These are phyloP conservation scores for Serinus canaria DNA, from an alignment of 2,113 vertebrate genomes.

Conservation along the genomic window DNA sequence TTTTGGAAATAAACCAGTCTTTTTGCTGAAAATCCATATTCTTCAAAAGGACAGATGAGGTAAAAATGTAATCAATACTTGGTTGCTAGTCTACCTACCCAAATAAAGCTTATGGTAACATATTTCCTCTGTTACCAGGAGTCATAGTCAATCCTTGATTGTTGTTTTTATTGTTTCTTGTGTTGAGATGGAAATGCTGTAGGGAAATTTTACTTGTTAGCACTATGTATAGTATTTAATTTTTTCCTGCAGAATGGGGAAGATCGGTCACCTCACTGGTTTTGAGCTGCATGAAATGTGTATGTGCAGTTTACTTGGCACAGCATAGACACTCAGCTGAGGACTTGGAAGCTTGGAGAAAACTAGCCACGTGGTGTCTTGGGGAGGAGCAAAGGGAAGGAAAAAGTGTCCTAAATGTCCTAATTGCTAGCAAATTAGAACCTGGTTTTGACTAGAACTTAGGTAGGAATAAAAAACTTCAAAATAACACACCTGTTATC, in stretches of 20 bases:
- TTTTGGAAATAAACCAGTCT: background rate
- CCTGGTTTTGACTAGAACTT: background rate
- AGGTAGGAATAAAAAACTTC: background rate
- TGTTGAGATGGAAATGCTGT: background rate
- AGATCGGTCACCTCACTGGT: background rate
- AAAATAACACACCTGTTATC: background rate
- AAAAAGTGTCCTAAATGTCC: accelerated
- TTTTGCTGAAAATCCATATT: background rate
- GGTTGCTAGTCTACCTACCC: background rate
- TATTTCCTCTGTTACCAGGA: background rate
- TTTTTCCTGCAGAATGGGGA: background rate
- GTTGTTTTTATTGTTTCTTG: background rate
- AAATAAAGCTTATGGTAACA: background rate
- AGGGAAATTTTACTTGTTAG: background rate
- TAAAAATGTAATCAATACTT: background rate
- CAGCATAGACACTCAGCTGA: background rate
- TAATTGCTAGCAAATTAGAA: background rate
- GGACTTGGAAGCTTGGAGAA: background rate
- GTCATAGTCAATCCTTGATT: background rate
- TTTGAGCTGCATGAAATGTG: background rate
- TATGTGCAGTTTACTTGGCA: background rate
- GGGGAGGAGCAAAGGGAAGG: background rate
- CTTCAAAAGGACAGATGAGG: background rate
- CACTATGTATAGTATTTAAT: accelerated
- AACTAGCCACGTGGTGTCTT: background rate